A percentile compares a stretch with the other conserved stretches of the same genome.
Evolutionary conservation across 2,888 invertebrate genomes (phyloP).

Genomic region (Hanleya hanleyi): DNA sequence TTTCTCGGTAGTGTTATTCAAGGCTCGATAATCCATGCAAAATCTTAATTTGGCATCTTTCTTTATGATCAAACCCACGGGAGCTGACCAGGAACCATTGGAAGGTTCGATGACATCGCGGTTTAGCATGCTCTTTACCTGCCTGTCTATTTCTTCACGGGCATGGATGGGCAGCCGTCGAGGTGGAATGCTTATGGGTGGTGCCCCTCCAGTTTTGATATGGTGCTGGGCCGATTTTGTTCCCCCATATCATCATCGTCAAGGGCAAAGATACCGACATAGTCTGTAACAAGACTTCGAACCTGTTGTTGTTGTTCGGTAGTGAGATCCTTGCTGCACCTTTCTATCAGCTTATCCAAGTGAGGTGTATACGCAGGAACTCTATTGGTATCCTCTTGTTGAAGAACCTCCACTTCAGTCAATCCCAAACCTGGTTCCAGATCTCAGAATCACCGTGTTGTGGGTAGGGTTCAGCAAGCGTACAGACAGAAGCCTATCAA

Average conservation of each 20-base stretch:
- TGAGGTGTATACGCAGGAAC: too few species aligned
- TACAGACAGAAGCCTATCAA: too few species aligned
- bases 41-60: slow-evolving; percentile 22
- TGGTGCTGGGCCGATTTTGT: background rate
- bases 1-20: slow-evolving; percentile 35
- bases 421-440: too few species aligned
- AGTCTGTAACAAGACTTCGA: too few species aligned
- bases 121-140: slow-evolving; percentile 19
- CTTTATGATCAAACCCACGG: slow-evolving; percentile 27
- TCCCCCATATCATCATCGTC: background rate
- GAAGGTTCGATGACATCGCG: slow-evolving; percentile 24
- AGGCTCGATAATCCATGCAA: slow-evolving; percentile 29
- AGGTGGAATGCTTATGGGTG: background rate
- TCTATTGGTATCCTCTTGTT: too few species aligned
- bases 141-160: background rate
- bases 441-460: too few species aligned
- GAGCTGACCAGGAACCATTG: slow-evolving; percentile 17
- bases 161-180: background rate
- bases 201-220: background rate
- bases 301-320: too few species aligned
- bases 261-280: background rate
- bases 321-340: too few species aligned
- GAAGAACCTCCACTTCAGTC: too few species aligned
- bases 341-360: too few species aligned
- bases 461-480: too few species aligned